Conservation (phyloP, 2,113 vertebrate genomes). For the Laticauda laticaudata region DNA sequence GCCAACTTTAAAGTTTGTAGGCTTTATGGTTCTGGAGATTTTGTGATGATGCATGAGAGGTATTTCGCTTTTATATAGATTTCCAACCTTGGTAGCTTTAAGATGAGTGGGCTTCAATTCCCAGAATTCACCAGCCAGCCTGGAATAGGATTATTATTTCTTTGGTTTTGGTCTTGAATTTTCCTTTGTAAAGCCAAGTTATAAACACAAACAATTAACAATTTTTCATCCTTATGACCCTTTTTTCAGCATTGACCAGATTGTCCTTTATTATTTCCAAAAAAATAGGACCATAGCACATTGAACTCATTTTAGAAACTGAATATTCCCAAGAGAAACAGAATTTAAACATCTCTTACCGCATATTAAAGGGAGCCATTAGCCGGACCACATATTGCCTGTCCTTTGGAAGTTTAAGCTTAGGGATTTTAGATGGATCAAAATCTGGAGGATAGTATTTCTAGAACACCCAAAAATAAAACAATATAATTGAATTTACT, state of each 20-base stretch:
- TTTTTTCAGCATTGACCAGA: neutral
- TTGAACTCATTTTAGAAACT: neutral
- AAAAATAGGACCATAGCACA: neutral
- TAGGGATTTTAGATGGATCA: conserved; percentile 88
- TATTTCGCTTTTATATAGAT: neutral
- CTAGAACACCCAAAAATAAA: conserved; percentile 60
- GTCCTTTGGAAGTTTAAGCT: conserved; percentile 88
- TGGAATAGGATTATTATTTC: neutral
- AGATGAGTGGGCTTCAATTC: neutral
- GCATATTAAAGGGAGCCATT: conserved; percentile 91
- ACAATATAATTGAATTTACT: rapidly evolving
- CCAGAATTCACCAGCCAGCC: neutral
- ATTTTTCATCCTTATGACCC: neutral
- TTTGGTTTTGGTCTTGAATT: neutral
- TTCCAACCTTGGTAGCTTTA: neutral
- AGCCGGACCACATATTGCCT: conserved; percentile 88
- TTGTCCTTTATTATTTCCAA: neutral
- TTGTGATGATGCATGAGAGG: too few relatives aligned
- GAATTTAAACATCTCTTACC: conserved; percentile 60
- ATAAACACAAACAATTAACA: neutral
- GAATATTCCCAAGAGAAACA: neutral
- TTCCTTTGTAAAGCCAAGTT: neutral
- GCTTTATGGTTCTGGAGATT: too few relatives aligned
- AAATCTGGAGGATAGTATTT: conserved; percentile 96
- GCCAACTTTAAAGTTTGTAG: too few relatives aligned